Evolutionary conservation across 2,113 vertebrate species (phyloP).

Genomic region (Alethe diademata): DNA sequence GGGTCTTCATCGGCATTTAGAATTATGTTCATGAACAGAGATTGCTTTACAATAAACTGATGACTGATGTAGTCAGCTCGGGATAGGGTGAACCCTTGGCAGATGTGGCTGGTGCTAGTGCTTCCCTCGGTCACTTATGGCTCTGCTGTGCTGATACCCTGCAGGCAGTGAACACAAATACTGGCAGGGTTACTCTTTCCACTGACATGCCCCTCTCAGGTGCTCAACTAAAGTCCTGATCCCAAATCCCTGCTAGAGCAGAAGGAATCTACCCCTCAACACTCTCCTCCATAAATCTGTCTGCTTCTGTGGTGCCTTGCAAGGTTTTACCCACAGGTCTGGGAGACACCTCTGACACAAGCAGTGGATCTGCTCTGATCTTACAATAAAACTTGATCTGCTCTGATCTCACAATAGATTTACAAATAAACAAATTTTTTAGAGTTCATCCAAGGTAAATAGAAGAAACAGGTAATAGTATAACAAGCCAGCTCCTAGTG

Average conservation of each 20-base stretch:
- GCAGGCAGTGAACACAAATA: neutral
- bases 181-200: neutral
- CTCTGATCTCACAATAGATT: neutral
- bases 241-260: neutral
- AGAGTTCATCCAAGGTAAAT: neutral
- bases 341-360: neutral
- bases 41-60: neutral
- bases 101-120: neutral
- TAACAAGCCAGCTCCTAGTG: neutral
- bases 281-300: neutral
- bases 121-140: neutral
- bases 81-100: neutral
- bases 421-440: neutral
- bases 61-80: neutral
- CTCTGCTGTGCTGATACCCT: neutral
- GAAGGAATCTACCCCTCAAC: neutral
- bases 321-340: neutral
- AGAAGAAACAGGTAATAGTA: neutral
- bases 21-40: neutral
- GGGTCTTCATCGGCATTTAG: neutral
- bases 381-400: neutral
- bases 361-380: neutral
- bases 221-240: neutral
- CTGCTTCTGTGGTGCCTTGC: neutral
- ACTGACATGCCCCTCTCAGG: neutral